A percentile compares a stretch with the other conserved stretches of the same genome.
phyloP scores from a whole-genome alignment of 2,888 invertebrate species.

The Drosophila austrosaltans region DNA sequence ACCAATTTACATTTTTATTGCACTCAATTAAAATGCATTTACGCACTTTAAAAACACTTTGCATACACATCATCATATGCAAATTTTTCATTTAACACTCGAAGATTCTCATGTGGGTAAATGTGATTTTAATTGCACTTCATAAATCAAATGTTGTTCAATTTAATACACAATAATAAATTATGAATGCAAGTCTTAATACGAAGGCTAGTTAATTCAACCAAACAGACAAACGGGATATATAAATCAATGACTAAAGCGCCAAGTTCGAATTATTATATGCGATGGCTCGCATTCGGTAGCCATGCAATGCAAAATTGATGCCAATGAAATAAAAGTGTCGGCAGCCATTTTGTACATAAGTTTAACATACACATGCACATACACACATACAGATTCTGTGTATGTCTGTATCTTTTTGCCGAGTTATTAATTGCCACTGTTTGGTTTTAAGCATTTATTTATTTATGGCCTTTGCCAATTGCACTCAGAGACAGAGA shows the following conservation, averaged over 20 bases:
- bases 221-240: constrained; percentile 35
- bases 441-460: constrained; percentile 54
- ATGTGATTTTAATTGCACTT: constrained; percentile 78
- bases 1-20: constrained; percentile 49
- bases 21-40: constrained; percentile 75
- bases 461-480: constrained; percentile 46
- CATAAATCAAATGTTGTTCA: constrained; percentile 71
- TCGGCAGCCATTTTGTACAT: constrained; percentile 64
- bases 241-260: constrained; percentile 64
- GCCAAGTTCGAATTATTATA: neutral
- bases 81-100: constrained; percentile 39
- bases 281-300: constrained; percentile 29
- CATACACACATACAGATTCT: neutral
- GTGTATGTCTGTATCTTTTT: constrained; percentile 19
- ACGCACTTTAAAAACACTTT: constrained; percentile 14
- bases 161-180: constrained; percentile 52
- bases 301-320: constrained; percentile 47
- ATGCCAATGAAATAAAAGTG: constrained; percentile 43
- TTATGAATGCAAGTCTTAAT: constrained; percentile 51
- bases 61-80: constrained; percentile 3
- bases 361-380: neutral
- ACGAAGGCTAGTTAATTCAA: constrained; percentile 35
- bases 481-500: constrained; percentile 20
- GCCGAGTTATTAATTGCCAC: constrained; percentile 65
- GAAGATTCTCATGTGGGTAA: constrained; percentile 46